Conservation (phyloP, 2,113 vertebrate genomes). For the Saguinus midas region DNA sequence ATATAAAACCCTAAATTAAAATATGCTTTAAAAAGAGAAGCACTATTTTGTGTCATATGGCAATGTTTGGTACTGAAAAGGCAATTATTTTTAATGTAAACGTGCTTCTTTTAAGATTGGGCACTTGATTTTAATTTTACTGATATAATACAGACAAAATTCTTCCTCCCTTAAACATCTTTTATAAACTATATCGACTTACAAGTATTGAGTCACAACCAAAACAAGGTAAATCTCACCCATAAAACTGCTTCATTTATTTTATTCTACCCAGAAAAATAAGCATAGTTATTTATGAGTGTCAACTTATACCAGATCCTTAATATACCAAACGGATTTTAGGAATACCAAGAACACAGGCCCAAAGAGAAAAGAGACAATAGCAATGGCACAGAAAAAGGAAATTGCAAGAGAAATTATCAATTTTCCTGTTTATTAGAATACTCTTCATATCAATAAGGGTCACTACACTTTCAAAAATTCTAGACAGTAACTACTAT, state of each 20-base stretch:
- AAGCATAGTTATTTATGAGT: neutral
- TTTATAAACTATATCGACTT: conserved; percentile 31
- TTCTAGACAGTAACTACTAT: neutral
- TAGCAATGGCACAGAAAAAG: conserved; percentile 29
- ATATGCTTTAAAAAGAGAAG: conserved; percentile 35
- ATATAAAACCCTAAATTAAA: conserved; percentile 48
- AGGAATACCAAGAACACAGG: conserved; percentile 28
- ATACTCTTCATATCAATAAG: neutral
- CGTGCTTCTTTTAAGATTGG: conserved; percentile 10
- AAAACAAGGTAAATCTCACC: conserved; percentile 46
- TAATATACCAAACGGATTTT: neutral
- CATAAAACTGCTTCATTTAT: neutral
- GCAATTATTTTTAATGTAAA: conserved; percentile 38
- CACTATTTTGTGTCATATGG: conserved; percentile 22
- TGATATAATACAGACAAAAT: neutral
- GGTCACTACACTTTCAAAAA: conserved; percentile 4
- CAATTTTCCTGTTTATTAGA: conserved; percentile 20
- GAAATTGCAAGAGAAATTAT: conserved; percentile 36
- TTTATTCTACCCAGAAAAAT: conserved; percentile 38
- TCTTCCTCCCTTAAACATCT: neutral
- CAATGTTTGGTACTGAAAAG: neutral
- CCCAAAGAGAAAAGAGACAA: conserved; percentile 12
- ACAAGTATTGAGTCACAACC: neutral
- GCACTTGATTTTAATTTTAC: conserved; percentile 16
- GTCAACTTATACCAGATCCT: conserved; percentile 21